Percentiles rank a stretch among this genome's conserved stretches.
Evolutionary conservation across 2,113 vertebrate species (phyloP).

Genomic region (Bagarius yarrelli): DNA sequence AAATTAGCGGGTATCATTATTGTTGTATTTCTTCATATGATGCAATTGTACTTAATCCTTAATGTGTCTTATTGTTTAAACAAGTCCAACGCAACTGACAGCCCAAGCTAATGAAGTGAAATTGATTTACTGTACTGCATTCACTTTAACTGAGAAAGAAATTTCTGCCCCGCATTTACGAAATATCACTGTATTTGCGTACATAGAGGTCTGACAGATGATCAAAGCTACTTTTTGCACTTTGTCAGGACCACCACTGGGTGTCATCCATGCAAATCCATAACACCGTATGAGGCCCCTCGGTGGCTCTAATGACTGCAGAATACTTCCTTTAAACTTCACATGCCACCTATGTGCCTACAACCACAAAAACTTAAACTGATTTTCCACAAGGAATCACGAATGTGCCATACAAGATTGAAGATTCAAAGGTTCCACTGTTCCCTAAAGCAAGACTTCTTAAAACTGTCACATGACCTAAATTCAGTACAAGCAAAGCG

Average conservation of each 20-base stretch:
- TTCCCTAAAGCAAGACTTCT: not conserved
- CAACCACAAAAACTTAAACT: not conserved
- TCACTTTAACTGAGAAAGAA: not conserved
- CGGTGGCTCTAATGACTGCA: constrained; percentile 27
- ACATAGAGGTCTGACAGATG: constrained; percentile 12
- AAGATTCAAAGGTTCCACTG: not conserved
- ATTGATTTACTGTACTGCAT: not conserved
- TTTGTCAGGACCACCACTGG: constrained; percentile 71
- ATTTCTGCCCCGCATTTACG: not conserved
- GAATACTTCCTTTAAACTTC: constrained; percentile 24
- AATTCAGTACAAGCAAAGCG: not conserved
- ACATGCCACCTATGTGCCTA: constrained; percentile 7
- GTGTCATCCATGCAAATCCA: constrained; percentile 67
- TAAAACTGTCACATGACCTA: not conserved
- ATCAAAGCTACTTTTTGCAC: constrained; percentile 63
- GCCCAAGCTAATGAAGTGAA: not conserved
- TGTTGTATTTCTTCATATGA: not conserved
- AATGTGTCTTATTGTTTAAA: not conserved
- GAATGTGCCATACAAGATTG: not conserved
- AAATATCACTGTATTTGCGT: not conserved
- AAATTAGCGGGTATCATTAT: not conserved
- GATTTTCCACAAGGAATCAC: not conserved
- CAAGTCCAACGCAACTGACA: not conserved
- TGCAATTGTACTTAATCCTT: not conserved
- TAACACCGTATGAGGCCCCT: constrained; percentile 54